Evolutionary conservation across 2,113 vertebrate species (phyloP).

Genomic region (Grammomys surdaster): DNA sequence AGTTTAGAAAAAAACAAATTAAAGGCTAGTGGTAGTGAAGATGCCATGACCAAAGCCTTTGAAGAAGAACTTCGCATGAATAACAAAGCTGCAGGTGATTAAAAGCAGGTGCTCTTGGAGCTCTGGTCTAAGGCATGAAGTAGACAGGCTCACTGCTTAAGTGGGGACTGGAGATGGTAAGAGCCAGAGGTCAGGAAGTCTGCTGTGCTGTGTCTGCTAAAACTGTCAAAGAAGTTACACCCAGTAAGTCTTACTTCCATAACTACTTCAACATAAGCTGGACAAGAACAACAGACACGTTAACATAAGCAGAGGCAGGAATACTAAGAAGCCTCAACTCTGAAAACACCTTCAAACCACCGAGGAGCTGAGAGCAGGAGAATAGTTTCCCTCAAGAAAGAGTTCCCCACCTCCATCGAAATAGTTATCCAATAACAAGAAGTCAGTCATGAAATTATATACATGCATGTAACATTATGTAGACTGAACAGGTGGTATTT

Average conservation of each 20-base stretch:
- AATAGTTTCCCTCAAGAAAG: background rate
- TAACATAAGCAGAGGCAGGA: background rate
- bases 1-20: background rate
- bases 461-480: background rate
- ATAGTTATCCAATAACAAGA: background rate
- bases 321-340: background rate
- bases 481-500: background rate
- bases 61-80: background rate
- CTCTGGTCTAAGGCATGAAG: background rate
- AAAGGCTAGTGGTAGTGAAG: background rate
- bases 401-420: background rate
- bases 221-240: background rate
- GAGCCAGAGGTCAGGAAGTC: background rate
- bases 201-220: background rate
- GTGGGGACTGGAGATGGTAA: background rate
- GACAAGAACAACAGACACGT: background rate
- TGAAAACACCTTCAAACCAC: background rate
- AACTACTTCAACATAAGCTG: background rate
- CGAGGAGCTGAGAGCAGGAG: background rate
- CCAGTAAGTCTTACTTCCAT: background rate
- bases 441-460: background rate
- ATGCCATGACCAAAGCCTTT: background rate
- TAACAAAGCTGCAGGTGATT: background rate
- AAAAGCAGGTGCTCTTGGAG: background rate
- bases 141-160: background rate